Conservation (phyloP, 1,140 invertebrate species). For the Philaenus spumarius region DNA sequence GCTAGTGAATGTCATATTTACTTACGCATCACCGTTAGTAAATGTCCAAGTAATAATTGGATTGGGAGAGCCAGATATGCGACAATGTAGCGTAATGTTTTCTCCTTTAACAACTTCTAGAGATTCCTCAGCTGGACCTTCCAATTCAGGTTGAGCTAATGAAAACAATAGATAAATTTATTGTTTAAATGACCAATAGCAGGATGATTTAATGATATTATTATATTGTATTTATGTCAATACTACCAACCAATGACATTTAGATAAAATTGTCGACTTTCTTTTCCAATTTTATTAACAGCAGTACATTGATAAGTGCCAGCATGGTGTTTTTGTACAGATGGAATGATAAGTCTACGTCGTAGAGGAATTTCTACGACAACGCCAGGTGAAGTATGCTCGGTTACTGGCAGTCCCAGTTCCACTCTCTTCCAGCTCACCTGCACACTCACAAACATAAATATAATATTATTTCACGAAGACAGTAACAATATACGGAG, state of each 20-base stretch:
- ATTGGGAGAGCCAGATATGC: conserved; percentile 20
- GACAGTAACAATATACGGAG: neutral
- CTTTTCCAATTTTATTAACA: conserved; percentile 46
- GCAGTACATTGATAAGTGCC: conserved; percentile 47
- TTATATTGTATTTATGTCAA: too few species aligned
- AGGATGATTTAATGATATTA: too few species aligned
- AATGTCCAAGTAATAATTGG: conserved; percentile 20
- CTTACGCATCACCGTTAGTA: neutral
- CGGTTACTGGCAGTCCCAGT: conserved; percentile 17
- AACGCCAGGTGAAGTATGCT: conserved; percentile 25
- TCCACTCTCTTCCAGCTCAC: conserved; percentile 24
- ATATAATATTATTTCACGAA: neutral
- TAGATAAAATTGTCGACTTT: conserved; percentile 41
- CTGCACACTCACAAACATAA: conserved; percentile 14
- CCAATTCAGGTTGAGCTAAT: conserved; percentile 25
- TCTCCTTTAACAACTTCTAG: conserved; percentile 19
- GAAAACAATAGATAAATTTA: neutral
- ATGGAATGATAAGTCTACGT: conserved; percentile 26
- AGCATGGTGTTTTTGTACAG: conserved; percentile 34
- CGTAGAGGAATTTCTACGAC: conserved; percentile 17
- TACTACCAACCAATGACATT: conserved; percentile 43
- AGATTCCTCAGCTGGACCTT: conserved; percentile 17
- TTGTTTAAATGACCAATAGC: too few species aligned
- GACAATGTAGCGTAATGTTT: conserved; percentile 22
- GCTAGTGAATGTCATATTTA: too few species aligned